Evolutionary conservation across 2,113 vertebrate genomes (phyloP), one percentile per base, ranked within the genome.

Genomic region (Semnornis frantzii): DNA sequence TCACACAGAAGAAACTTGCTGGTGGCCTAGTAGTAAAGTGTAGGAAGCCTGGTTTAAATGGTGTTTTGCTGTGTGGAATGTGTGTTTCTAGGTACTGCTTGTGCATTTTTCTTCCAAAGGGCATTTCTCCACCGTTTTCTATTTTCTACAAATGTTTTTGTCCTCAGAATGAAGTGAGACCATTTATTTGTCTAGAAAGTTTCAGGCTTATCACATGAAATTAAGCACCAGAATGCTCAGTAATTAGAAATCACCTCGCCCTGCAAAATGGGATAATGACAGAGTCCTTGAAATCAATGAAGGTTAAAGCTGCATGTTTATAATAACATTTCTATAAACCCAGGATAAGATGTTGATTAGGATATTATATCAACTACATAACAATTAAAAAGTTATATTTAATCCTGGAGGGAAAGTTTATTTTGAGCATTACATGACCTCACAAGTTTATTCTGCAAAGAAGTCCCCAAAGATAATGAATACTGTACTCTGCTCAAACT

Each of bases 261-360:
- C 93, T 95, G 95, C 93, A 97, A 98, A 96, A 97, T 95, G 85
- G 94, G 94, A 94, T 98, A 97, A 98, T 98, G 97, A 97, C 92
- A 89, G 88, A 96, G 97, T 97, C 98, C 98, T 98, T 98, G 98
- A 97, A 98, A 98, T 98, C 97, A 98, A 78, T 73, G 75, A 97
- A 98, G 98, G 98, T 98, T 96, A 97, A 97, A 96, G 87, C 91
- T 93, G 92, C 18, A 34, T 97, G 97, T 95, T 96, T 94, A 93
- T 86, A 96, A 93, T 83, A 95, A 92, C 15, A 19, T 87, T 97
- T 96, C 75, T 95, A 93, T 94, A 96, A 97, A 84, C 33, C 65
- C 68, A 57, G 82, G 86, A 92, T 76, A 93, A 89, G 74, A 70
- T 87, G 92, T 91, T 98, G 97, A 98, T 98, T 97, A 97, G 79